A percentile compares a stretch with the other conserved stretches of the same genome.
These are phyloP conservation scores for Chloroclystis v-ata DNA, from an alignment of 2,888 invertebrate species.

Conservation along the genomic window DNA sequence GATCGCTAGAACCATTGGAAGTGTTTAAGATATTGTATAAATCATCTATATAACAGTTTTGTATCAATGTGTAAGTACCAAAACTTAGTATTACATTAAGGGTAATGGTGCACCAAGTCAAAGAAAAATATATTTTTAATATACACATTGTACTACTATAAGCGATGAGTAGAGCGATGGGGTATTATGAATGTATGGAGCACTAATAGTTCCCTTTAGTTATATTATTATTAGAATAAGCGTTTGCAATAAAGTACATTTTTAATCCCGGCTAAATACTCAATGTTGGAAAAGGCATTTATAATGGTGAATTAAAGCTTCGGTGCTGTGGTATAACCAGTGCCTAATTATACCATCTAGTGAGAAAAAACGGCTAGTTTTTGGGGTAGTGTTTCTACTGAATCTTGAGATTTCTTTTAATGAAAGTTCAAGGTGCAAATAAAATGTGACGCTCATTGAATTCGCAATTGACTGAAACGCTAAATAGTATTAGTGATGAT, in stretches of 20 bases:
- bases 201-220: constrained; percentile 31
- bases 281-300: constrained; percentile 31
- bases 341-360: constrained; percentile 17
- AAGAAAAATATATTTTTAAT: constrained; percentile 66
- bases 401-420: too few relatives aligned
- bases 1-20: constrained; percentile 19
- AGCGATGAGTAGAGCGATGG: constrained; percentile 45
- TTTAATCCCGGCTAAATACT: constrained; percentile 31
- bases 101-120: constrained; percentile 56
- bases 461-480: too few relatives aligned
- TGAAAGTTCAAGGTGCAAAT: too few relatives aligned
- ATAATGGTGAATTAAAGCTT: constrained; percentile 23
- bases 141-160: constrained; percentile 53
- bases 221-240: constrained; percentile 35
- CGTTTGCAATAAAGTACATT: constrained; percentile 53
- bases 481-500: too few relatives aligned
- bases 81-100: constrained; percentile 51
- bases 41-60: constrained; percentile 19
- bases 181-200: constrained; percentile 29
- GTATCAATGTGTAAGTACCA: constrained; percentile 40
- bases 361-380: not conserved
- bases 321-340: constrained; percentile 8
- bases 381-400: not conserved
- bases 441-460: too few relatives aligned
- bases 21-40: not conserved